Conservation (phyloP, 2,113 vertebrate species). For the Vulpes lagopus region DNA sequence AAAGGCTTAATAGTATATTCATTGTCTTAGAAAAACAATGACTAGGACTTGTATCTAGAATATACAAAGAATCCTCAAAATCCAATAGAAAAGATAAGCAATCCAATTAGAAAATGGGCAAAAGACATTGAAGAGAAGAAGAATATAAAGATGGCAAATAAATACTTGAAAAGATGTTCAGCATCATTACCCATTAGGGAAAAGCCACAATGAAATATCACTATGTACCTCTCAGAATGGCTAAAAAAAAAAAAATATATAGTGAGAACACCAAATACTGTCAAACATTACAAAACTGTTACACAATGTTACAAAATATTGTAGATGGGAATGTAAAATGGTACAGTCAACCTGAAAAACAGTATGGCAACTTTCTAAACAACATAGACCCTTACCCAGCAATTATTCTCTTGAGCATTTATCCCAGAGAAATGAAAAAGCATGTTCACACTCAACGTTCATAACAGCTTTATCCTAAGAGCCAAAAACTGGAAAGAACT, state of each 20-base stretch:
- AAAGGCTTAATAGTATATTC: background rate
- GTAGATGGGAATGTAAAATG: background rate
- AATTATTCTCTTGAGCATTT: background rate
- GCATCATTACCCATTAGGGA: background rate
- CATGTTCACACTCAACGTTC: background rate
- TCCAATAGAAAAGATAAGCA: background rate
- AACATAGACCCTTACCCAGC: background rate
- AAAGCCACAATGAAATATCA: background rate
- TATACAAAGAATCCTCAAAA: background rate
- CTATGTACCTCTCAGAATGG: background rate
- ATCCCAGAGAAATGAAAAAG: background rate
- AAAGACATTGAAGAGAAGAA: background rate
- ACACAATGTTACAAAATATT: too few species aligned
- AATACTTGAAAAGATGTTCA: background rate
- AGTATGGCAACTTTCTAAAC: background rate
- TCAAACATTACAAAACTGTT: background rate
- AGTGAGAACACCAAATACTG: background rate
- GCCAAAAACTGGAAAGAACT: background rate
- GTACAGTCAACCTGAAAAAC: background rate
- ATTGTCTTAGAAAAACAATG: background rate
- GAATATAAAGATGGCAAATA: background rate
- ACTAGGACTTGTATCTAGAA: background rate
- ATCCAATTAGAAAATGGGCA: background rate
- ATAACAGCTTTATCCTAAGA: background rate
- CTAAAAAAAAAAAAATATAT: background rate